These are phyloP conservation scores for Diplolepis rosae DNA, from an alignment of 2,888 invertebrate genomes.

Conservation along the genomic window DNA sequence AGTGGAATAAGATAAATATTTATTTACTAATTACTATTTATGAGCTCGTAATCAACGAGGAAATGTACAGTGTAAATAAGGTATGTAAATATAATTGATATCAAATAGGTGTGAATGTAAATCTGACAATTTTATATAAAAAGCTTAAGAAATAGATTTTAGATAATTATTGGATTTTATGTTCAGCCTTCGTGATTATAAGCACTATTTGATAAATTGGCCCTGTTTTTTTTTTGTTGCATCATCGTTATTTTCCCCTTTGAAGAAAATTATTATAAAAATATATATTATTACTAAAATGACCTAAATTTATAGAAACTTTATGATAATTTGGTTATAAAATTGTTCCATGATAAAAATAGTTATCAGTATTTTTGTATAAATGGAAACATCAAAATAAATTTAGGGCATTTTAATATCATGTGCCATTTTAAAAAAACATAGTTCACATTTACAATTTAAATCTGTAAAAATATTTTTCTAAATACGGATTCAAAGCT, in stretches of 20 bases:
- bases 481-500: background rate
- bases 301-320: background rate
- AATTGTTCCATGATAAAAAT: background rate
- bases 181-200: background rate
- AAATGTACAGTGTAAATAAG: constrained; percentile 57
- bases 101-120: background rate
- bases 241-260: background rate
- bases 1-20: constrained; percentile 46
- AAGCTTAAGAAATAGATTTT: background rate
- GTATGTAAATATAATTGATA: constrained; percentile 43
- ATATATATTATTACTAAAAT: too few relatives aligned
- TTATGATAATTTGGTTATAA: background rate
- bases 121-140: background rate
- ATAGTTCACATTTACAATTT: background rate
- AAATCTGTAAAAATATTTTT: background rate
- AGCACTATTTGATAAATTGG: background rate
- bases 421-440: background rate
- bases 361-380: background rate
- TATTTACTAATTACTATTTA: constrained; percentile 48
- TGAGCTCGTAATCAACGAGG: background rate
- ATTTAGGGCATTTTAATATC: background rate
- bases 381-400: background rate
- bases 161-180: background rate
- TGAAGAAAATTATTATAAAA: too few relatives aligned
- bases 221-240: background rate